Evolutionary conservation across 30 jellyfish, hydroid and myxozoan genomes (phyloP).

Genomic region (Chironex yamaguchii): DNA sequence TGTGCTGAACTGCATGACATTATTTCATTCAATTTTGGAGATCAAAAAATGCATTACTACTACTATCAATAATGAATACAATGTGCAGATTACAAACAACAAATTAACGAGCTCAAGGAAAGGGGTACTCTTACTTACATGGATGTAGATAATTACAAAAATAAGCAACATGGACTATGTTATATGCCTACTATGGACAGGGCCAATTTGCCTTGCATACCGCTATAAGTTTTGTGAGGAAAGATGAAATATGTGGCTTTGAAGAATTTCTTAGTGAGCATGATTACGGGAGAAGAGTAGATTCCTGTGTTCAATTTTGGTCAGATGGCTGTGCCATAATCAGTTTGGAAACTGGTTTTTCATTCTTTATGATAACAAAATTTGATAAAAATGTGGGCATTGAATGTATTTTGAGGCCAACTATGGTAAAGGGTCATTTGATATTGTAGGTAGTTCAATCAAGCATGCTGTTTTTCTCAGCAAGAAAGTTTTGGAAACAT

Average conservation of each 20-base stretch:
- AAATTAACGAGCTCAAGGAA: background rate
- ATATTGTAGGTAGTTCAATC: background rate
- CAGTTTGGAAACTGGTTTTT: background rate
- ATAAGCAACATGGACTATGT: background rate
- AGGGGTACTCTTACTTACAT: background rate
- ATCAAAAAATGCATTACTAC: too few species aligned
- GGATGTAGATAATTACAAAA: background rate
- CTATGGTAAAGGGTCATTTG: background rate
- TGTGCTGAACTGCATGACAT: too few species aligned
- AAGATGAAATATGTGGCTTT: background rate
- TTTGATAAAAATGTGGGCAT: background rate
- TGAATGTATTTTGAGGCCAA: background rate
- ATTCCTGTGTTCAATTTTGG: background rate
- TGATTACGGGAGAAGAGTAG: background rate
- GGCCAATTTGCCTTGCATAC: background rate
- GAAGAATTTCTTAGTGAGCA: background rate
- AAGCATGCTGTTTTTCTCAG: background rate
- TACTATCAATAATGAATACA: too few species aligned
- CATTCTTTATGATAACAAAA: background rate
- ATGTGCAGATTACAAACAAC: background rate
- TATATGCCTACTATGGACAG: background rate
- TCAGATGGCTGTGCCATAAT: background rate
- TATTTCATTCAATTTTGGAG: too few species aligned
- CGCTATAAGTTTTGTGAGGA: background rate
- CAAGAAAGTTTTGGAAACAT: background rate